Percentiles rank a stretch among this genome's conserved stretches.
phyloP scores from a whole-genome alignment of 2,113 vertebrate species.

The Eidolon helvum region DNA sequence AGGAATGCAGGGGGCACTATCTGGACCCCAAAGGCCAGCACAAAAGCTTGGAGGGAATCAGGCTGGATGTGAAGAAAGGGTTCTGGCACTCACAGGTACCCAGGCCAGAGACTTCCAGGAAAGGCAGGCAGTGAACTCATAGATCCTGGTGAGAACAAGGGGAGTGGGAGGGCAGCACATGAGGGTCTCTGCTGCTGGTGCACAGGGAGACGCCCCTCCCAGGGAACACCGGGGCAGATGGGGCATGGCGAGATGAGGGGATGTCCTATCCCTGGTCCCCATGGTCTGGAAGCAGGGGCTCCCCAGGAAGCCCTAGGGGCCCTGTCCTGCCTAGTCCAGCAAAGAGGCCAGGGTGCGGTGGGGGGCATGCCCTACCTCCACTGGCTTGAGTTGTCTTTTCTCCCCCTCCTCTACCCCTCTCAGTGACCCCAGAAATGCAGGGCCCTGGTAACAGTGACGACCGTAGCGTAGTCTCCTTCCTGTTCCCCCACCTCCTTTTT shows the following conservation, averaged over 20 bases:
- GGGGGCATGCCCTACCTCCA: slow-evolving; percentile 79
- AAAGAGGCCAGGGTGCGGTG: not conserved
- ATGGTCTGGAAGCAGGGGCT: not conserved
- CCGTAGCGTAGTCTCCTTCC: slow-evolving; percentile 77
- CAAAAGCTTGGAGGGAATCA: not conserved
- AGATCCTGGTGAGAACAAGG: not conserved
- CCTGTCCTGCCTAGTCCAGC: not conserved
- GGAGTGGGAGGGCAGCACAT: not conserved
- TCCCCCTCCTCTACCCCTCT: slow-evolving; percentile 27
- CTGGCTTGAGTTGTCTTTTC: slow-evolving; percentile 86
- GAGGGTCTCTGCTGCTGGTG: not conserved
- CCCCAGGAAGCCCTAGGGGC: not conserved
- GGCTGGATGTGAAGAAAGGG: not conserved
- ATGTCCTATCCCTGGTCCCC: not conserved
- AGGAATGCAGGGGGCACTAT: not conserved
- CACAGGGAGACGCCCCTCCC: not conserved
- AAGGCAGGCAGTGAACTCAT: not conserved
- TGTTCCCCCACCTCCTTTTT: slow-evolving; percentile 76
- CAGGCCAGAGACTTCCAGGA: not conserved
- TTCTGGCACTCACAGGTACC: not conserved
- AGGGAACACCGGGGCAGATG: not conserved
- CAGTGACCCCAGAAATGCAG: slow-evolving; percentile 80
- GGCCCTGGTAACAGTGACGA: slow-evolving; percentile 81
- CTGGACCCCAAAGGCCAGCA: not conserved
- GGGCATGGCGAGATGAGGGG: not conserved